phyloP scores from a whole-genome alignment of 1,140 invertebrate genomes.

The Drosophila tani region DNA sequence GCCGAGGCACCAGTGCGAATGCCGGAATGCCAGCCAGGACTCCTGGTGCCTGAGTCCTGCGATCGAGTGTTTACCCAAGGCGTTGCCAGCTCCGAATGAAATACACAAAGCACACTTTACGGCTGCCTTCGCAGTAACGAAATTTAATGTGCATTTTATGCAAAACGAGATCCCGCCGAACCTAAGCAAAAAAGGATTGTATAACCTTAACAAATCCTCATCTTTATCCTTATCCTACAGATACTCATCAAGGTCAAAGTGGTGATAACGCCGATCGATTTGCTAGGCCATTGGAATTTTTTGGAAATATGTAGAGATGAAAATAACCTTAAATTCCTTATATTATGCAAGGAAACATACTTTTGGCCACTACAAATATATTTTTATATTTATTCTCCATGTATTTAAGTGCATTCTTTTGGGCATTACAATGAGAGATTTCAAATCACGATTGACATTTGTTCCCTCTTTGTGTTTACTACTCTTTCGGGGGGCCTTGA shows the following conservation, averaged over 20 bases:
- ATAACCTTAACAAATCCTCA: constrained; percentile 10
- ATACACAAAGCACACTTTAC: constrained; percentile 61
- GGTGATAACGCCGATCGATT: background rate
- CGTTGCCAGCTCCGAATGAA: constrained; percentile 57
- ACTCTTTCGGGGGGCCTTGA: background rate
- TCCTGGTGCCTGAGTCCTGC: constrained; percentile 31
- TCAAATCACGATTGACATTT: background rate
- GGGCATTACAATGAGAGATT: background rate
- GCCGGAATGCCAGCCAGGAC: constrained; percentile 30
- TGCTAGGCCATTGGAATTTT: background rate
- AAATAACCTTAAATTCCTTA: no score
- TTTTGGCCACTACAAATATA: no score
- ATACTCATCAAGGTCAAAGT: constrained; percentile 26
- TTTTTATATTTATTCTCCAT: no score
- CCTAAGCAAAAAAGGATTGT: background rate
- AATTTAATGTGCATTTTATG: constrained; percentile 63
- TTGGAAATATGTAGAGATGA: background rate
- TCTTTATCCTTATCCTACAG: constrained; percentile 6
- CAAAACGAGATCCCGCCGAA: constrained; percentile 20
- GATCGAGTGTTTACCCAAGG: constrained; percentile 66
- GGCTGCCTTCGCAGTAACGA: constrained; percentile 20
- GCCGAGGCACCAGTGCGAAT: constrained; percentile 11
- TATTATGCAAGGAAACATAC: no score
- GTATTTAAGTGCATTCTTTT: background rate
- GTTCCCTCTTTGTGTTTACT: constrained; percentile 1